These are phyloP conservation scores for Brachionus rotundiformis DNA, from an alignment of 1,140 invertebrate genomes.

Conservation along the genomic window DNA sequence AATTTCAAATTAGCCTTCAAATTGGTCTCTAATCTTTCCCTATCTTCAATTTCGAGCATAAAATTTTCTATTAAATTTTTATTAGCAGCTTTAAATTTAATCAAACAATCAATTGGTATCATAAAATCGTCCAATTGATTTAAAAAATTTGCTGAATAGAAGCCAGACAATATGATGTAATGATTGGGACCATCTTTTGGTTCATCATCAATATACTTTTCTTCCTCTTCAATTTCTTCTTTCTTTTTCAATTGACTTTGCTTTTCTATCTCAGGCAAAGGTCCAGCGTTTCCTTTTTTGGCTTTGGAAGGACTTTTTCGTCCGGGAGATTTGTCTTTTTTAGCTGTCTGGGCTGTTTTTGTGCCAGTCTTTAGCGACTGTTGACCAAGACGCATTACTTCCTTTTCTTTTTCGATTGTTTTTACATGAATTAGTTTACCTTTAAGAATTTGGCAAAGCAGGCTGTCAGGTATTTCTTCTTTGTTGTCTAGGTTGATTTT, in stretches of 20 bases:
- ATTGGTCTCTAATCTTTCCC: slow-evolving; percentile 37
- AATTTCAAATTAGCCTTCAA: slow-evolving; percentile 40
- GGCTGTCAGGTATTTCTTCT: slow-evolving; percentile 58
- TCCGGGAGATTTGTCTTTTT: slow-evolving; percentile 58
- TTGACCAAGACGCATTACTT: slow-evolving; percentile 56
- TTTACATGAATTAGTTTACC: slow-evolving; percentile 60
- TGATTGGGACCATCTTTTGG: slow-evolving; percentile 63
- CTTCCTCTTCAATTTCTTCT: slow-evolving; percentile 61
- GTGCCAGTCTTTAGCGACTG: slow-evolving; percentile 55
- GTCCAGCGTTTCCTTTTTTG: slow-evolving; percentile 61
- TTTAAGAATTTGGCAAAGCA: slow-evolving; percentile 61
- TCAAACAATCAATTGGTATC: slow-evolving; percentile 57
- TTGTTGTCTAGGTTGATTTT: slow-evolving; percentile 59
- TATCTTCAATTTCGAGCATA: slow-evolving; percentile 50
- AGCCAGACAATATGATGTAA: slow-evolving; percentile 61
- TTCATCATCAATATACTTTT: slow-evolving; percentile 64
- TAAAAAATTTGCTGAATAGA: slow-evolving; percentile 59
- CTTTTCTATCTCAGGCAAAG: slow-evolving; percentile 54
- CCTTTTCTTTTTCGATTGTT: slow-evolving; percentile 57
- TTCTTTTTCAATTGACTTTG: slow-evolving; percentile 60
- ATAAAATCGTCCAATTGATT: slow-evolving; percentile 58
- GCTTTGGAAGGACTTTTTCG: slow-evolving; percentile 54
- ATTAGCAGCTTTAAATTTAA: slow-evolving; percentile 53
- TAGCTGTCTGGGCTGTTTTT: slow-evolving; percentile 54
- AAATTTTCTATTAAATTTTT: slow-evolving; percentile 56